These are phyloP conservation scores for Lordiphosa andalusiaca DNA, from an alignment of 2,888 invertebrate species.

Conservation along the genomic window DNA sequence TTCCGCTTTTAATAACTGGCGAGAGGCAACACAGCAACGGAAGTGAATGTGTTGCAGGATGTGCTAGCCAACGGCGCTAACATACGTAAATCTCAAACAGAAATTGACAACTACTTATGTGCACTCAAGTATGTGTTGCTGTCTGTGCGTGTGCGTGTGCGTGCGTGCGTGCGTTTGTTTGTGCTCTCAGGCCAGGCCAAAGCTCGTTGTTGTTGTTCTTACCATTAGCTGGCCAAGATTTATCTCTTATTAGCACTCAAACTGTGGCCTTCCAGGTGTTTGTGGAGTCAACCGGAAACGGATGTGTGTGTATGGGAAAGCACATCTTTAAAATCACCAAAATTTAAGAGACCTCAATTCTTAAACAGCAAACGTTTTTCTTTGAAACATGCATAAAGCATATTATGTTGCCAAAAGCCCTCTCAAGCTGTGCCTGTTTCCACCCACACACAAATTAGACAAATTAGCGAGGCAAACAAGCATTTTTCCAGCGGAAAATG, in stretches of 20 bases:
- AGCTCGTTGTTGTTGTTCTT: slow-evolving; percentile 20
- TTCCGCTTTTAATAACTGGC: slow-evolving; percentile 55
- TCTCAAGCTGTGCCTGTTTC: too few species aligned
- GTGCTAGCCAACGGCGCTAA: slow-evolving; percentile 47
- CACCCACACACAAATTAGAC: too few species aligned
- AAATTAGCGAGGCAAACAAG: too few species aligned
- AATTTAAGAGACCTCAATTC: too few species aligned
- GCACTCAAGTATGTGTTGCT: slow-evolving; percentile 27
- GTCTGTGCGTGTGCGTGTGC: slow-evolving; percentile 4
- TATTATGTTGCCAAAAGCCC: too few species aligned
- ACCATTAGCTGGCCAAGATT: slow-evolving; percentile 16
- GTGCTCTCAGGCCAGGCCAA: slow-evolving; percentile 22
- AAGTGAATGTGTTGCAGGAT: slow-evolving; percentile 10
- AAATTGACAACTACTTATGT: slow-evolving; percentile 59
- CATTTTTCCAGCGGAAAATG: too few species aligned
- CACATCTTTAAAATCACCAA: too few species aligned
- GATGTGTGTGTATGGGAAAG: too few species aligned
- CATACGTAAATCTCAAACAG: slow-evolving; percentile 52
- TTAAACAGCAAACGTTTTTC: too few species aligned
- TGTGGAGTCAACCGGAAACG: not conserved
- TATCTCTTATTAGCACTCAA: slow-evolving; percentile 47
- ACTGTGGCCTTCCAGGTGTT: slow-evolving; percentile 50
- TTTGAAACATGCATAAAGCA: too few species aligned
- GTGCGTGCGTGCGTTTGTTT: slow-evolving; percentile 4
- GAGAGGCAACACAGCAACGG: not conserved